Base-by-base conservation (phyloP, 2,113 vertebrate genomes). In the Macrotus californicus region DNA sequence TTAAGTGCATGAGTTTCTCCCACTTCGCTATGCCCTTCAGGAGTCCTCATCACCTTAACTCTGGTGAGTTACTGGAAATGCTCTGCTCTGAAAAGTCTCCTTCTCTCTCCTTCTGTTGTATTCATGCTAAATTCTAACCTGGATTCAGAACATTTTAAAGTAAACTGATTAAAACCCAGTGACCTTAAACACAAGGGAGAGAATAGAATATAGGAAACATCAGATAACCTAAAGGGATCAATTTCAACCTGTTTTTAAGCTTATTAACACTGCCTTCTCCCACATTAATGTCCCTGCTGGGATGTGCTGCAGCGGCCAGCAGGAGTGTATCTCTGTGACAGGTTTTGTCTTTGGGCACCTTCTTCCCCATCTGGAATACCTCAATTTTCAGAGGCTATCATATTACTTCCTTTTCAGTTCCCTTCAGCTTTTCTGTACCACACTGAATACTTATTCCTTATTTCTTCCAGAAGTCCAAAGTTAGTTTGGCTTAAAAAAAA, bases 181-280 rank as follows among this genome's bases (percentile, higher is more conserved):
- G 80, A 85, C 89, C 87, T 36, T 81, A 64, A 97, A 90, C 97
- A 93, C 92, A 81, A 66, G 91, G 66, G 96, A 97, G 52, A 95
- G 75, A 97, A 75, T 2, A 93, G 88, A 96, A 94, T 95, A 93
- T 52, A 93, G 95, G 67, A 41, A 84, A 94, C 18, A 89, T 22
- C 59, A 94, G 83, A 96, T 95, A 96, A 94, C 83, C 72, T 96
- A 90, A 95, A 96, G 88, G 77, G 64, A 91, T 91, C 70, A 89
- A 92, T 92, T 95, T 94, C 96, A 94, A 93, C 96, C 64, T 89
- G 48, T 95, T 94, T 96, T 93, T 94, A 96, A 96, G 54, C 64
- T 75, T 95, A 91, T 94, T 96, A 96, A 95, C 89, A 83, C 77
- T 79, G 41, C 39, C 48, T 96, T 90, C 36, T 93, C 18, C 73